Base-by-base conservation (phyloP, 2,797 vertebrate genomes). In the Falco peregrinus region DNA sequence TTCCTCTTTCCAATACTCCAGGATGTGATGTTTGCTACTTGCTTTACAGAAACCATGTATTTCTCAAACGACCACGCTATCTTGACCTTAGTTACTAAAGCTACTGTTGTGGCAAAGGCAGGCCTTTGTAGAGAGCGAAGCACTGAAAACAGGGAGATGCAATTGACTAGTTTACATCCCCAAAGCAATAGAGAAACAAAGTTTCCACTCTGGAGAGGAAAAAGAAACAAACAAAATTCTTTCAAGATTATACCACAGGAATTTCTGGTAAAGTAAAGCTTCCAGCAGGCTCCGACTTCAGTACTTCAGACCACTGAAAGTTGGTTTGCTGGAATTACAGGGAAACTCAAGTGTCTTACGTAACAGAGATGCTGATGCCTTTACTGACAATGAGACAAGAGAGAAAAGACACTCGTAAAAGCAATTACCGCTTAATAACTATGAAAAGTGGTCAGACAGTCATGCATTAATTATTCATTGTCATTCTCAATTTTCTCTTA, bases 311-410 rank as follows among this genome's bases (percentile, higher is more conserved):
- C 41, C 9, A 21, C 33, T 31, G 14, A 59, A 87, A 80, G 13
- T 6, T 71, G 39, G 15, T 84, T 56, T n/a, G 31, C 48, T 70
- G 2, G 4, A 47, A 68, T 45, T 31, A 71, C 43, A 63, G 59
- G 48, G 77, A 88, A 81, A 76, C 31, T 64, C 0, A 0, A 25
- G 12, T 3, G 16, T 28, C 13, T 53, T 81, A 47, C 1, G 0
- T n/a, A 68, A 48, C 21, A 51, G 68, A 90, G 18, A 65, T 17
- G 6, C 10, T 33, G 33, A 59, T 29, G 45, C 19, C 15, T 73
- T 70, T 43, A 43, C 16, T 43, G 43, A 43, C 16, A 43, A 43
- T 43, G 43, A 43, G 43, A 43, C 43, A 43, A 43, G 43, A 43
- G 43, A 43, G 43, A 43, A 43, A 56, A 78, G 37, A 43, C 41